Evolutionary conservation across 1,140 invertebrate genomes (phyloP).

Genomic region (Neoseiulus cucumeris): DNA sequence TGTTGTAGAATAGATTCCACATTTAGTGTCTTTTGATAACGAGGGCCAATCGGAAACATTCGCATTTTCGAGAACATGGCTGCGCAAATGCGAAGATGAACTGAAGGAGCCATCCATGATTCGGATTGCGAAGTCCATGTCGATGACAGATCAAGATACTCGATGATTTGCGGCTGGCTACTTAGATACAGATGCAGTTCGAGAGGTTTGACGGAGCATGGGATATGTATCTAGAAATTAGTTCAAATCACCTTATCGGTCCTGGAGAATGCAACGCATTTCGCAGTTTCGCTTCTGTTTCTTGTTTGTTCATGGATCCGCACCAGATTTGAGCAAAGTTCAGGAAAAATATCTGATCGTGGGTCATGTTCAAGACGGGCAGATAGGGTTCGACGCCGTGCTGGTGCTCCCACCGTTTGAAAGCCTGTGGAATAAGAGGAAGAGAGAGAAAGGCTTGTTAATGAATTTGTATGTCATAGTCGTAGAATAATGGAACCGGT

Average conservation of each 20-base stretch:
- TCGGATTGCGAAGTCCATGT: too few relatives aligned
- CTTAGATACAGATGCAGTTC: neutral
- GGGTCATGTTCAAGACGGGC: conserved; percentile 57
- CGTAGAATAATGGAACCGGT: too few relatives aligned
- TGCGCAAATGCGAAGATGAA: too few relatives aligned
- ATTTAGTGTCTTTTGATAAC: too few relatives aligned
- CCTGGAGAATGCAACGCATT: conserved; percentile 89
- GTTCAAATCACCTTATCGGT: conserved; percentile 42
- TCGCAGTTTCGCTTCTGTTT: conserved; percentile 75
- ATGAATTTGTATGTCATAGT: too few relatives aligned
- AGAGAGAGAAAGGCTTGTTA: neutral
- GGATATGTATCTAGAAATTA: neutral
- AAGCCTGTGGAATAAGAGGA: neutral
- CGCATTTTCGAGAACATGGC: too few relatives aligned
- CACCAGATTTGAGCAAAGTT: conserved; percentile 58
- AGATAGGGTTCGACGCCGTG: conserved; percentile 30
- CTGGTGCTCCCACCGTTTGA: neutral
- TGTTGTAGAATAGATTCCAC: too few relatives aligned
- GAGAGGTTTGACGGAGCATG: neutral
- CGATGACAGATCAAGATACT: too few relatives aligned
- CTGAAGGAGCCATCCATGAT: too few relatives aligned
- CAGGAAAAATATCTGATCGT: conserved; percentile 62
- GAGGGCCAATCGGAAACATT: too few relatives aligned
- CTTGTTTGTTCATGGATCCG: conserved; percentile 84
- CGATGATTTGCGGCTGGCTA: too few relatives aligned